These are phyloP conservation scores for Burhinus bistriatus DNA, from an alignment of 2,113 vertebrate species.

Conservation along the genomic window DNA sequence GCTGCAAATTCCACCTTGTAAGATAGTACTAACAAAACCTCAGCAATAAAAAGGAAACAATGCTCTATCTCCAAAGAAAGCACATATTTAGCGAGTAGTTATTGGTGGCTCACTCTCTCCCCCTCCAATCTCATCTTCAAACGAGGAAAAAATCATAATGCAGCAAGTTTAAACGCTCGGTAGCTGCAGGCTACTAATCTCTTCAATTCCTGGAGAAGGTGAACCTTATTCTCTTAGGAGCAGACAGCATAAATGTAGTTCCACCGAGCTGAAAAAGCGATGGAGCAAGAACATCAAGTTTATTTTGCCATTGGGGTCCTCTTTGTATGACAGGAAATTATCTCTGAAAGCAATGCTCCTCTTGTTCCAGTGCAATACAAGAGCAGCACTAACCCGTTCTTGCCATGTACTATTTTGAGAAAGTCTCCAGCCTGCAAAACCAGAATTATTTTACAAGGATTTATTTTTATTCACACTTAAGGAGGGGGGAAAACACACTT, in stretches of 20 bases:
- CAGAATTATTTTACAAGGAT: background rate
- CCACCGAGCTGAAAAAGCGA: conserved; percentile 43
- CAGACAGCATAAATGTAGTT: conserved; percentile 43
- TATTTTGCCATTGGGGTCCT: conserved; percentile 50
- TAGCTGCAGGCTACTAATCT: conserved; percentile 60
- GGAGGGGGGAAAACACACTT: background rate
- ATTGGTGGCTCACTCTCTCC: background rate
- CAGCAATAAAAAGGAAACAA: conserved; percentile 55
- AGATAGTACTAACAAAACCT: conserved; percentile 55
- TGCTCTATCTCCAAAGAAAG: conserved; percentile 39
- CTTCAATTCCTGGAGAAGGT: conserved; percentile 60
- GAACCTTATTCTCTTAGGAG: conserved; percentile 47
- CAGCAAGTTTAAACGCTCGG: conserved; percentile 59
- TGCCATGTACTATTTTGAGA: background rate
- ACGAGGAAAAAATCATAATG: conserved; percentile 10
- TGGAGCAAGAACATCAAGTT: conserved; percentile 25
- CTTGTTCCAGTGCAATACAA: background rate
- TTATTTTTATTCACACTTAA: conserved; percentile 15
- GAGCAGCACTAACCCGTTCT: background rate
- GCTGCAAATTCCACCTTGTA: conserved; percentile 43
- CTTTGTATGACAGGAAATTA: conserved; percentile 23
- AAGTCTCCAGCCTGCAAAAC: conserved; percentile 32
- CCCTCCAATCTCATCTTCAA: conserved; percentile 15
- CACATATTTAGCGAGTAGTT: background rate
- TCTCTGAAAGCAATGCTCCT: conserved; percentile 23